Evolutionary conservation across 2,113 vertebrate genomes (phyloP).

Genomic region (Hystrix brachyura): DNA sequence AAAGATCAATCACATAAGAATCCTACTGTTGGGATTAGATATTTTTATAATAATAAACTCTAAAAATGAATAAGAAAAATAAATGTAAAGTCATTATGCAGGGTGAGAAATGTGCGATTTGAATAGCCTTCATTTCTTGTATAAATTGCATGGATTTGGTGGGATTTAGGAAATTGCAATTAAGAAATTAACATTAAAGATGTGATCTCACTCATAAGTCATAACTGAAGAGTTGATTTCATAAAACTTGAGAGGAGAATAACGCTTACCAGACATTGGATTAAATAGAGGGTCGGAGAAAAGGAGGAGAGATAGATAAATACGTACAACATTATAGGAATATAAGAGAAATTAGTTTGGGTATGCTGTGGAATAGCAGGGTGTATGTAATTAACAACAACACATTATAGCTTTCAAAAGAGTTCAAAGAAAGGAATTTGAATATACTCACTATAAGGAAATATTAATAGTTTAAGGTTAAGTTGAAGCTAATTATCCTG

Average conservation of each 20-base stretch:
- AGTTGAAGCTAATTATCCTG: not conserved
- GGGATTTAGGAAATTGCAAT: not conserved
- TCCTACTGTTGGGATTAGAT: not conserved
- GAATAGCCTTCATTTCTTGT: not conserved
- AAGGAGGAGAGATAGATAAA: not conserved
- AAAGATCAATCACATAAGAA: slow-evolving; percentile 17
- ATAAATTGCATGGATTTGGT: slow-evolving; percentile 28
- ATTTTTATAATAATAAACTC: slow-evolving; percentile 17
- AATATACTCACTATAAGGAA: not conserved
- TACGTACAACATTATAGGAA: not conserved
- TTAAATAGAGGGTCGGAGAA: not conserved
- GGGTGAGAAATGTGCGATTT: slow-evolving; percentile 9
- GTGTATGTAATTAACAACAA: not conserved
- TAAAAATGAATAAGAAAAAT: not conserved
- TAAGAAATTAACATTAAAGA: slow-evolving; percentile 32
- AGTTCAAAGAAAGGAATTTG: not conserved
- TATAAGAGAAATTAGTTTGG: not conserved
- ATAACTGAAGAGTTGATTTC: not conserved
- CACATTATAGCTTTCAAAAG: not conserved
- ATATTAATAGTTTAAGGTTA: not conserved
- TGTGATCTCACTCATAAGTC: not conserved
- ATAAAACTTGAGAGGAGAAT: not conserved
- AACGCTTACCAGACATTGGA: not conserved
- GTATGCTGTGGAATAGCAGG: not conserved
- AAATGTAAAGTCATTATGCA: not conserved